These are phyloP conservation scores for Leptinotarsa texana DNA, from an alignment of 1,140 invertebrate species.

Conservation along the genomic window DNA sequence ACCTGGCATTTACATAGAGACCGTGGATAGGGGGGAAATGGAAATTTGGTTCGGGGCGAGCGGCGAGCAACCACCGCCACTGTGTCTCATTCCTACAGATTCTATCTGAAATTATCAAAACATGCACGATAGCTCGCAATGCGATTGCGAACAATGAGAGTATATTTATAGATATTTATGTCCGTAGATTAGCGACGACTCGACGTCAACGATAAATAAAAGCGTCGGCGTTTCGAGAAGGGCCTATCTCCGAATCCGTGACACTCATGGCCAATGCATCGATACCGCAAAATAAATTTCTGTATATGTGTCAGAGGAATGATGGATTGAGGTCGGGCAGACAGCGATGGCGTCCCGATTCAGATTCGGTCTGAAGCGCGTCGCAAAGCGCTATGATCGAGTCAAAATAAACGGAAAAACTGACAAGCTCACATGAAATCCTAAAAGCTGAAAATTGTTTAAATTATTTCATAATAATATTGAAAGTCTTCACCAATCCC, in stretches of 20 bases:
- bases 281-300: slow-evolving; percentile 54
- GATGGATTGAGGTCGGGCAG: slow-evolving; percentile 49
- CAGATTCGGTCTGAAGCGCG: slow-evolving; percentile 20
- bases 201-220: slow-evolving; percentile 56
- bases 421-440: neutral
- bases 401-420: neutral
- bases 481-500: too few relatives aligned
- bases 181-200: slow-evolving; percentile 56
- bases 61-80: slow-evolving; percentile 31
- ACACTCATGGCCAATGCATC: slow-evolving; percentile 44
- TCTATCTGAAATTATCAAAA: slow-evolving; percentile 55
- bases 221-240: slow-evolving; percentile 50
- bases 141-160: slow-evolving; percentile 55
- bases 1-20: slow-evolving; percentile 55
- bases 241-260: slow-evolving; percentile 28
- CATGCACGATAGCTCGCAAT: slow-evolving; percentile 45
- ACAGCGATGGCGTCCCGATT: slow-evolving; percentile 41
- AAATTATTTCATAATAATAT: neutral
- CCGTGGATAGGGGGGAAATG: slow-evolving; percentile 14
- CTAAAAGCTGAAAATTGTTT: neutral
- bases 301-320: slow-evolving; percentile 50
- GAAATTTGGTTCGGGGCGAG: slow-evolving; percentile 17
- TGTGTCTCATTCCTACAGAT: slow-evolving; percentile 48
- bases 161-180: slow-evolving; percentile 54
- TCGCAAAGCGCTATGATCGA: neutral